Evolutionary conservation across 2,797 vertebrate species (phyloP), one percentile per base, ranked within the genome.

Genomic region (Cyclopterus lumpus): DNA sequence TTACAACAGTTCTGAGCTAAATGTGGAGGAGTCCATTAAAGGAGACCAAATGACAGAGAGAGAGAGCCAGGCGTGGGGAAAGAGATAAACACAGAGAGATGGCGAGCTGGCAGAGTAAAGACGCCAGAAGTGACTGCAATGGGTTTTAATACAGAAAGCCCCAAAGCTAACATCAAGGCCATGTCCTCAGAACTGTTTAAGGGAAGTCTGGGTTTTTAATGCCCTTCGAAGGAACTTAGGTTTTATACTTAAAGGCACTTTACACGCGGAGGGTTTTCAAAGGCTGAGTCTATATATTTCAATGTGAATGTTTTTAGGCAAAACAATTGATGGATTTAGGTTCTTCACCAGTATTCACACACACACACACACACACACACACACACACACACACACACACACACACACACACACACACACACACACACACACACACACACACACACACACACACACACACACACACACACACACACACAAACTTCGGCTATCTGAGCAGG

Each of bases 1-100:
- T 92, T 92, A 86, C 82, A 87, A 78, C 84, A 80, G 83, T 88
- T 84, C 86, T 40, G 59, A 77, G 69, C 73, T 63, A 80, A 88
- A 83, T 84, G 88, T 74, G 83, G 80, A 80, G 71, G 77, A 92
- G 86, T 89, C 88, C 90, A 92, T 91, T 92, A 90, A 90, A 78
- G 83, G 73, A 36, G 71, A 76, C 85, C 84, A 87, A 89, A 89
- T 86, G 77, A 73, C 42, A 71, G 73, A 67, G 79, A 79, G 79
- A 77, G 83, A 86, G 63, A 81, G 80, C 59, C 48, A 14, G 68
- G 78, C 1, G 42, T 51, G 38, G 55, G 48, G 58, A 73, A 57
- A 71, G 22, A 30, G 69, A 59, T 49, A 46, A 78, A 75, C 73
- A 80, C 71, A 20, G 70, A 71, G 63, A 69, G 71, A 80, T 34